A percentile compares a stretch with the other conserved stretches of the same genome.
Evolutionary conservation across 2,888 invertebrate genomes (phyloP).

Genomic region (Lasioglossum marginatum): DNA sequence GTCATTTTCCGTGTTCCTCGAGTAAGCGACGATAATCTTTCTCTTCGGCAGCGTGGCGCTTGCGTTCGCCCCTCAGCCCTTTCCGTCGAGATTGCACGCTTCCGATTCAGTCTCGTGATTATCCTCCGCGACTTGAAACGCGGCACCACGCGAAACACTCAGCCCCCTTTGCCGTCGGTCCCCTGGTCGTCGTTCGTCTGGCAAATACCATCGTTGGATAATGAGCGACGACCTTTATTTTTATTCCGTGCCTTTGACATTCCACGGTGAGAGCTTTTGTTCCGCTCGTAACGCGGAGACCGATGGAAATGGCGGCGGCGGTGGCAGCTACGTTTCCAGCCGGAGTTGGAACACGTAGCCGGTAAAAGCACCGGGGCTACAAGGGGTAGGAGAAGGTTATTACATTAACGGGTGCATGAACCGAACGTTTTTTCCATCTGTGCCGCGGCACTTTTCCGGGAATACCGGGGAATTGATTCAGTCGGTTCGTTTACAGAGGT

Average conservation of each 20-base stretch:
- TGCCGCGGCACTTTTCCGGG: background rate
- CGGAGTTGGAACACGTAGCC: background rate
- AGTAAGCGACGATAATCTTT: conserved; percentile 70
- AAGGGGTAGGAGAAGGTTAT: background rate
- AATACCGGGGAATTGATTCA: conserved; percentile 38
- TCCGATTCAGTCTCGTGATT: conserved; percentile 38
- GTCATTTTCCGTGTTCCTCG: conserved; percentile 71
- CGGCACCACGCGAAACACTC: conserved; percentile 10
- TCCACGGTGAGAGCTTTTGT: conserved; percentile 11
- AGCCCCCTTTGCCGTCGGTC: background rate
- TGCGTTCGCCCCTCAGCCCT: background rate
- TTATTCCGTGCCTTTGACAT: conserved; percentile 31
- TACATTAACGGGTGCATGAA: conserved; percentile 17
- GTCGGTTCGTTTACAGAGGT: conserved; percentile 5
- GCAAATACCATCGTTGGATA: conserved; percentile 20
- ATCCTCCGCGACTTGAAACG: conserved; percentile 36
- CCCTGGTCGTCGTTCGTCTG: background rate
- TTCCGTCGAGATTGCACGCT: conserved; percentile 27
- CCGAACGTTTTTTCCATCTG: conserved; percentile 22
- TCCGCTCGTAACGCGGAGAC: background rate
- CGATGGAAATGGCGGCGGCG: background rate
- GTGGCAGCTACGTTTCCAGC: background rate
- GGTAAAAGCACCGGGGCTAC: background rate
- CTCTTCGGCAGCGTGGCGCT: conserved; percentile 28
- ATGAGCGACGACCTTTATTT: conserved; percentile 35